Evolutionary conservation across 37 sponge, comb jelly and placozoan species (phyloP), one percentile per base, ranked within the genome.

Genomic region (Corticium candelabrum): DNA sequence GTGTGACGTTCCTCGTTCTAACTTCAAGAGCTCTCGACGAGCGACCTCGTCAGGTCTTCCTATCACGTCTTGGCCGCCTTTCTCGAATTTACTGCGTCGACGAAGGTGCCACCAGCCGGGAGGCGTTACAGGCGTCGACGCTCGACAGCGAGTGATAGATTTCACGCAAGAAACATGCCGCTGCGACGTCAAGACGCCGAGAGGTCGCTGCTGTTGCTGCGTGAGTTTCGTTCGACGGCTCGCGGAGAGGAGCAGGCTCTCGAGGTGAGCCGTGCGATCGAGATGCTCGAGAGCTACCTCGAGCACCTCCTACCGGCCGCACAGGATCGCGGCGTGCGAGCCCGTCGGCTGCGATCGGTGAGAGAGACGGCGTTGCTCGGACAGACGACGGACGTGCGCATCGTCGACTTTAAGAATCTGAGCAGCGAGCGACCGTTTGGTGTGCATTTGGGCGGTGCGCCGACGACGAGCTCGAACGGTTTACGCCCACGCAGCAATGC

Each of bases 271-370:
- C 33, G 74, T 38, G 84, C 89, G 5, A 91, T 91, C 39, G 82
- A 85, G 34, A 83, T 88, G 36, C 79, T 91, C 3, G 82, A 80
- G 27, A 35, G 73, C 2, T 91, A 83, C 71, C 57, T 88, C 0
- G 84, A 72, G 1, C 88, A 88, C 68, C 38, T 91, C 41, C 81
- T 84, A 0, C 92, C 92, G 30, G 80, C 84, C 37, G 78, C 37
- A 38, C 80, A 71, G 39, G 62, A 50, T 50, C 84, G 78, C 2
- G 68, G 77, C 39, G 37, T 80, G 0, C 68, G 77, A 34, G 85
- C 62, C 78, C 69, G 70, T 69, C 29, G 38, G 7, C 27, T 79
- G 68, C 3, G 38, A 3, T 43, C 40, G 7, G 80, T 41, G 5
- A 68, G 41, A 3, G 37, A 38, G 1, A 76, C 34, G 27, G 27